phyloP scores from a whole-genome alignment of 2,113 vertebrate species.

The Xerus inauris region DNA sequence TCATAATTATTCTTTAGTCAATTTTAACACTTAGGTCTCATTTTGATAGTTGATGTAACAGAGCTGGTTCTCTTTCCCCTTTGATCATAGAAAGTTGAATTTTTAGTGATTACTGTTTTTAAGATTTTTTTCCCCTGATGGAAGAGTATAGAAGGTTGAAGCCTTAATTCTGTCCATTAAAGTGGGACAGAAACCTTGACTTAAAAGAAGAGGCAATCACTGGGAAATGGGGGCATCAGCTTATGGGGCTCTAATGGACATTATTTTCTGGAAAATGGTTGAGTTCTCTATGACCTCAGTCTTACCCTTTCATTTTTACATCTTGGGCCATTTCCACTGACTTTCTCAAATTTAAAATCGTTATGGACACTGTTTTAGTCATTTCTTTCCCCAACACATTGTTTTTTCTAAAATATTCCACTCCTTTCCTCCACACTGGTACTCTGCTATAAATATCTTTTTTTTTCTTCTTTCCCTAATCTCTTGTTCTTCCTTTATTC shows the following conservation, averaged over 20 bases:
- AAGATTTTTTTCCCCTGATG: background rate
- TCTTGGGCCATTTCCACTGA: background rate
- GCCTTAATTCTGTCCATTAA: background rate
- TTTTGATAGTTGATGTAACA: background rate
- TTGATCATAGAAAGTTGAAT: background rate
- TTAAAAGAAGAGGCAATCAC: background rate
- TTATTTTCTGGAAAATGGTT: background rate
- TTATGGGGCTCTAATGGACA: background rate
- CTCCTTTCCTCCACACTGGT: background rate
- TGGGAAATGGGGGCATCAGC: background rate
- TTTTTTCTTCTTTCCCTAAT: background rate
- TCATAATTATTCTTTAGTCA: slow-evolving; percentile 6
- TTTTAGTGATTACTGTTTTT: background rate
- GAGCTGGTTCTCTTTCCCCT: slow-evolving; percentile 38
- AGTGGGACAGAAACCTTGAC: background rate
- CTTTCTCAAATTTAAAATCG: background rate
- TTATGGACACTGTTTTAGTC: background rate
- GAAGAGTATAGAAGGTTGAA: background rate
- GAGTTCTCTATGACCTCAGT: background rate
- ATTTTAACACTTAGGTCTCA: background rate
- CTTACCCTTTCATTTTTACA: background rate
- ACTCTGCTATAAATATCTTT: background rate
- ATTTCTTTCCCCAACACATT: background rate
- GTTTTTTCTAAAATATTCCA: background rate
- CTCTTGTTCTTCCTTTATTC: background rate